Evolutionary conservation across 1,140 invertebrate species (phyloP).

Genomic region (Drosophila ironensis): DNA sequence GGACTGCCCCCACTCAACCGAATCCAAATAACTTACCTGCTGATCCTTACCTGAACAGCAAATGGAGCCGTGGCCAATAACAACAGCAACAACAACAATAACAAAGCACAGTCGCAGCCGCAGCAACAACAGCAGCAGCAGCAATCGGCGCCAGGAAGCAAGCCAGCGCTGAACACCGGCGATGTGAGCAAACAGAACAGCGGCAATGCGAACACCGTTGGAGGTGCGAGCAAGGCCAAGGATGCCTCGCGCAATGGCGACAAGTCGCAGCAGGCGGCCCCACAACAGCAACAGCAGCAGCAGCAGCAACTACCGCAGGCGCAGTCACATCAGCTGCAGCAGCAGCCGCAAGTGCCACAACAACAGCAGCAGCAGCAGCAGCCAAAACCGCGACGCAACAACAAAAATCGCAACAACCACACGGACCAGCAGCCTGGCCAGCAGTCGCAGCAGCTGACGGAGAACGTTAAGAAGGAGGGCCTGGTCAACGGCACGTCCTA

Average conservation of each 20-base stretch:
- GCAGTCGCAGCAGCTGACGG: slow-evolving; percentile 42
- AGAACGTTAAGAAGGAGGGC: slow-evolving; percentile 71
- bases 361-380: slow-evolving; percentile 54
- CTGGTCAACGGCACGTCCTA: slow-evolving; percentile 80
- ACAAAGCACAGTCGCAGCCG: slow-evolving; percentile 56
- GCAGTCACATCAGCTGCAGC: slow-evolving; percentile 42
- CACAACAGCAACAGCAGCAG: slow-evolving; percentile 8
- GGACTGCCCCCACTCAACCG: too few relatives aligned
- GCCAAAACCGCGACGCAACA: slow-evolving; percentile 72
- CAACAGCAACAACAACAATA: slow-evolving; percentile 78
- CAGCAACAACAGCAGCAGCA: slow-evolving; percentile 40
- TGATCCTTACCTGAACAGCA: slow-evolving; percentile 43
- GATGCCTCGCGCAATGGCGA: slow-evolving; percentile 48
- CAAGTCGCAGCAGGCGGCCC: slow-evolving; percentile 41
- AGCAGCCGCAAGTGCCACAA: slow-evolving; percentile 26
- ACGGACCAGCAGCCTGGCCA: slow-evolving; percentile 52
- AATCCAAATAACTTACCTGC: neutral
- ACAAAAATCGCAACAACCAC: slow-evolving; percentile 76
- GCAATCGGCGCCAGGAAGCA: slow-evolving; percentile 40
- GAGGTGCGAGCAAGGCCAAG: slow-evolving; percentile 56
- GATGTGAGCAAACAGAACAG: slow-evolving; percentile 72
- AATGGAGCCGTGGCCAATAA: slow-evolving; percentile 74
- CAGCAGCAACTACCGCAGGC: slow-evolving; percentile 21
- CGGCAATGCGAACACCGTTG: slow-evolving; percentile 57
- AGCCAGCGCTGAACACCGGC: slow-evolving; percentile 50